Conservation (phyloP, 2,113 vertebrate species). For the Anarhynchus alexandrinus region DNA sequence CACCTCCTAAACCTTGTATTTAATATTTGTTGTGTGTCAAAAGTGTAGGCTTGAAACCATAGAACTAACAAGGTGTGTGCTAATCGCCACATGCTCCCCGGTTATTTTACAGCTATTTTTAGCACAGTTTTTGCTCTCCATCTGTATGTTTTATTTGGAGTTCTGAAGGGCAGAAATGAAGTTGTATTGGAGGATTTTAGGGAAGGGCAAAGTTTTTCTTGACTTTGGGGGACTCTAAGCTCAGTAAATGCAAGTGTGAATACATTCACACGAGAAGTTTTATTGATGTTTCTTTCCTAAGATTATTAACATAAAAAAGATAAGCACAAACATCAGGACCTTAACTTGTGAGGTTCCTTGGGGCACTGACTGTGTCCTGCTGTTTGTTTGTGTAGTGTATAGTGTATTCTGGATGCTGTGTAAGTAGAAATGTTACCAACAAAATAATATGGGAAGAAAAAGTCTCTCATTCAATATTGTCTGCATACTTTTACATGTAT, state of each 20-base stretch:
- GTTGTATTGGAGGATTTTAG: background rate
- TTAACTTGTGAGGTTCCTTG: background rate
- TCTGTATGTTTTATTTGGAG: background rate
- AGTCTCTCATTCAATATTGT: background rate
- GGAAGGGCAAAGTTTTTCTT: background rate
- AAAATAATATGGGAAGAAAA: background rate
- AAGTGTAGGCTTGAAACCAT: fast-evolving
- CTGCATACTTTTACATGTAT: slow-evolving; percentile 42
- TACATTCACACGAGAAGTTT: background rate
- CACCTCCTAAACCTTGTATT: background rate
- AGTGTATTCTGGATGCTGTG: background rate
- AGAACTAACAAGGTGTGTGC: background rate
- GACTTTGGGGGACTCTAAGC: background rate
- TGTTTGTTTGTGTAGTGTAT: background rate
- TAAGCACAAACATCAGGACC: background rate
- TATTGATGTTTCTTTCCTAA: background rate
- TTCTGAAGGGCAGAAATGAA: background rate
- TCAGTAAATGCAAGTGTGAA: background rate
- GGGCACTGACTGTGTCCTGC: background rate
- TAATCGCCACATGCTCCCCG: background rate
- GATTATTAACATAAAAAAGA: background rate
- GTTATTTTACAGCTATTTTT: background rate
- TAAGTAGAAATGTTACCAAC: background rate
- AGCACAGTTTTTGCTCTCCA: background rate
- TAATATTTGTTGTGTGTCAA: background rate